Conservation (phyloP, 2,797 vertebrate species). For the Hirundo rustica region DNA sequence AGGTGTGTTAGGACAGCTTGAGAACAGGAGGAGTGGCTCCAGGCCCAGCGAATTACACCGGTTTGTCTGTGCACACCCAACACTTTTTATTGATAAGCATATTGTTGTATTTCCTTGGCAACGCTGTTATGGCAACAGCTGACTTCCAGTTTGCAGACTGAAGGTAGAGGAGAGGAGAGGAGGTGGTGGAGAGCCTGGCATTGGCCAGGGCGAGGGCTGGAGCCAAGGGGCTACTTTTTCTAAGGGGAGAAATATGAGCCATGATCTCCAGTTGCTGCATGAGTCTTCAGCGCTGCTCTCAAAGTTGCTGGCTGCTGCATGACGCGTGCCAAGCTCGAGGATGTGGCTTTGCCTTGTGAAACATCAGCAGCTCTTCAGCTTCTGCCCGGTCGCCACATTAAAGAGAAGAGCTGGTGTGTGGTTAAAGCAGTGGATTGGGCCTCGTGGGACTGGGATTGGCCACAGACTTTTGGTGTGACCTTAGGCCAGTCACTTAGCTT, state of each 20-base stretch:
- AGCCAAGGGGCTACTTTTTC: neutral
- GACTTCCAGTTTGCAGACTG: neutral
- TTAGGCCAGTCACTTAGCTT: neutral
- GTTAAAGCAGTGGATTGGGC: neutral
- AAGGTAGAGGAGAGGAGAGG: neutral
- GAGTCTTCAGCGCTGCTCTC: neutral
- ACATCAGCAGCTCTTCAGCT: neutral
- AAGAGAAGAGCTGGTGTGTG: neutral
- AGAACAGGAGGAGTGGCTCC: neutral
- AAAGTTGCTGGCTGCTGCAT: neutral
- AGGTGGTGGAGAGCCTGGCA: neutral
- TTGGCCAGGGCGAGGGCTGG: neutral
- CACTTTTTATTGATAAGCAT: neutral
- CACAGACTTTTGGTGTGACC: neutral
- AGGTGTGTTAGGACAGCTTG: neutral
- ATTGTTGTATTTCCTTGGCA: conserved; percentile 18
- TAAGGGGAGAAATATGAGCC: fast-evolving
- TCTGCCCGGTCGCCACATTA: neutral
- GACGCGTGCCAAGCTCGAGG: fast-evolving
- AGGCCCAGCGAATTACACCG: neutral
- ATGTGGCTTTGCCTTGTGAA: neutral
- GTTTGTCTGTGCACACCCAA: neutral
- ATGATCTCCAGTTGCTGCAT: neutral
- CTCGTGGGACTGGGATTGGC: neutral
- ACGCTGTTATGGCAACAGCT: conserved; percentile 35